phyloP scores from a whole-genome alignment of 1,140 invertebrate species.

The Coboldia fuscipes region DNA sequence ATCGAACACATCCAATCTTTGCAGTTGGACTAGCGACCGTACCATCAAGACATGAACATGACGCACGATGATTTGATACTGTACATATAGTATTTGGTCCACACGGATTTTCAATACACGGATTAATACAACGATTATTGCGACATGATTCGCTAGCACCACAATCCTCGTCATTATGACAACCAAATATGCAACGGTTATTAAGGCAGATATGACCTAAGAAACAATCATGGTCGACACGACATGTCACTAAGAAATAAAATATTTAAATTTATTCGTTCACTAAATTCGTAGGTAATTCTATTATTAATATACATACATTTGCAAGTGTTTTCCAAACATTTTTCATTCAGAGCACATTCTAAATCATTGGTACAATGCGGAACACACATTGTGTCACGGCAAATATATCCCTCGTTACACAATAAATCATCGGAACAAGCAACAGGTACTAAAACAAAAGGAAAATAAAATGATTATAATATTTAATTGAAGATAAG shows the following conservation, averaged over 20 bases:
- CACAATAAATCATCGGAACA: constrained; percentile 51
- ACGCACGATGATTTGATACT: constrained; percentile 58
- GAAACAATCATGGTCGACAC: constrained; percentile 78
- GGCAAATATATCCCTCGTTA: constrained; percentile 39
- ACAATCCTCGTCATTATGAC: constrained; percentile 70
- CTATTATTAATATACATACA: constrained; percentile 28
- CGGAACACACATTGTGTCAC: constrained; percentile 55
- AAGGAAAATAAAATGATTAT: not conserved
- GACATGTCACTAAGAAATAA: constrained; percentile 45
- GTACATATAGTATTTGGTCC: constrained; percentile 65
- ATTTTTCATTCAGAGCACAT: constrained; percentile 82
- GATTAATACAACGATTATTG: constrained; percentile 57
- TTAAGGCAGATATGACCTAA: constrained; percentile 69
- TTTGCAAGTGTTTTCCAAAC: constrained; percentile 55
- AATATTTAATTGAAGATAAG: constrained; percentile 2
- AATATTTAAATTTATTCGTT: not conserved
- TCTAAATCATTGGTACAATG: constrained; percentile 53
- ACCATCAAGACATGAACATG: constrained; percentile 52
- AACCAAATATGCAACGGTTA: constrained; percentile 69
- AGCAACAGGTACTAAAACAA: constrained; percentile 41
- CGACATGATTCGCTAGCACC: constrained; percentile 57
- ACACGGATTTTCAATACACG: constrained; percentile 53
- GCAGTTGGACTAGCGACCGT: constrained; percentile 68
- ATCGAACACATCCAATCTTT: constrained; percentile 58
- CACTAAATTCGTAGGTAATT: not conserved